Conservation (phyloP, 2,113 vertebrate genomes). For the Ahaetulla prasina region DNA sequence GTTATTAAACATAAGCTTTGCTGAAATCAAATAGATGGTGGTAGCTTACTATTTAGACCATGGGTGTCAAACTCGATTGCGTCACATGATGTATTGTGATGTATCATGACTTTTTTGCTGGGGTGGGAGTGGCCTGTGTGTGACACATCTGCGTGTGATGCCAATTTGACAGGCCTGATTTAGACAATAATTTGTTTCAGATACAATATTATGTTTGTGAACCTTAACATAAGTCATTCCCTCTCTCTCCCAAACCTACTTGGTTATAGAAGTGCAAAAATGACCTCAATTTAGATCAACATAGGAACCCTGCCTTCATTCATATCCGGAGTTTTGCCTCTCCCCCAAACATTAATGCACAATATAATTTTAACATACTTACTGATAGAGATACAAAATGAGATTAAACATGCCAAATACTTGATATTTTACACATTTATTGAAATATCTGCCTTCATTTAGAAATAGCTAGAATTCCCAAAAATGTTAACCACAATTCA, state of each 20-base stretch:
- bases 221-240: neutral
- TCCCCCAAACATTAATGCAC: neutral
- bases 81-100: no score
- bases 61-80: no score
- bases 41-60: neutral
- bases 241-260: neutral
- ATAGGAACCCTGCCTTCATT: neutral
- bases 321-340: neutral
- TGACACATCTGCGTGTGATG: no score
- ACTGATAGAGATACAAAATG: neutral
- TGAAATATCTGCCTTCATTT: neutral
- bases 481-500: neutral
- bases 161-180: neutral
- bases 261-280: neutral
- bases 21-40: neutral
- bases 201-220: neutral
- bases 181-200: neutral
- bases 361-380: neutral
- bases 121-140: no score
- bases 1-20: neutral
- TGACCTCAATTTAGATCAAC: neutral
- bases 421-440: neutral
- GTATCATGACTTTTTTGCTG: no score
- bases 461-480: neutral
- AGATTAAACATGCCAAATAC: neutral